A percentile compares a stretch with the other conserved stretches of the same genome.
phyloP scores from a whole-genome alignment of 2,113 vertebrate genomes.

The Aldabrachelys gigantea region DNA sequence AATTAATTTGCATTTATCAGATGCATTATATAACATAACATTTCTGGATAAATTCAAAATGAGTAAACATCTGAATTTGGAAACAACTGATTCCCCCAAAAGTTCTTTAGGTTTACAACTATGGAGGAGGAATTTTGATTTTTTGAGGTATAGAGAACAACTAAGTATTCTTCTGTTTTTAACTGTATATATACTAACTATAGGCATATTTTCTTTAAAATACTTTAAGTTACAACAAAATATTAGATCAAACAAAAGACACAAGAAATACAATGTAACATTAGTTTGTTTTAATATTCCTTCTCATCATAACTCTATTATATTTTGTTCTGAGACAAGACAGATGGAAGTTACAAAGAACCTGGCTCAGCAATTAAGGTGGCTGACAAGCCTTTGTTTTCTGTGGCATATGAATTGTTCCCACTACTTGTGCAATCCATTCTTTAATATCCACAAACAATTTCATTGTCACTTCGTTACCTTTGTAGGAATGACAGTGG shows the following conservation, averaged over 20 bases:
- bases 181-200: background rate
- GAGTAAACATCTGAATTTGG: background rate
- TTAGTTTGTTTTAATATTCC: background rate
- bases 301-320: conserved; percentile 11
- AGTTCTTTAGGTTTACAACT: background rate
- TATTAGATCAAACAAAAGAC: background rate
- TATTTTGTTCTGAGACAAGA: background rate
- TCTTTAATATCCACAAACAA: background rate
- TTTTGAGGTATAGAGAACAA: background rate
- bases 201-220: background rate
- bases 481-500: background rate
- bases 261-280: background rate
- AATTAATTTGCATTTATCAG: background rate
- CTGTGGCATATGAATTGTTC: background rate
- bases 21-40: background rate
- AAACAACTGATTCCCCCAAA: background rate
- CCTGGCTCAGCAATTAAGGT: background rate
- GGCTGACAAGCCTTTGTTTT: background rate
- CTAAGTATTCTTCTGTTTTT: background rate
- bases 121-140: background rate
- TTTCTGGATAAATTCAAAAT: background rate
- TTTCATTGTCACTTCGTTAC: background rate
- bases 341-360: background rate
- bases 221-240: background rate
- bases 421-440: background rate